Conservation (phyloP, 1,140 invertebrate genomes). For the Chironomus tepperi region DNA sequence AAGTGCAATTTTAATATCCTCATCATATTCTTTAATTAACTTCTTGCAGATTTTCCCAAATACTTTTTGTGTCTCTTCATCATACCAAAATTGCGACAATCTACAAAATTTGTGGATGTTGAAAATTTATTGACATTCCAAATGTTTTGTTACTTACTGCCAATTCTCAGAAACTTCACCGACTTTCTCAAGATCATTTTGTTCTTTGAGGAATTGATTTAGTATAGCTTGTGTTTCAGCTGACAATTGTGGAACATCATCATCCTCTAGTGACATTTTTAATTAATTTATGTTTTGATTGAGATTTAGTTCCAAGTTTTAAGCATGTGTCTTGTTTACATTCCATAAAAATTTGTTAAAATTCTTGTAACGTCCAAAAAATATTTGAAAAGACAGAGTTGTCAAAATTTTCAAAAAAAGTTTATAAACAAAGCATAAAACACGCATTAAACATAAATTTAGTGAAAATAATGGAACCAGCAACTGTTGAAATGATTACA, state of each 20-base stretch:
- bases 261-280: not conserved
- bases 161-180: not conserved
- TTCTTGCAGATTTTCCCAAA: not conserved
- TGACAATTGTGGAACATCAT: not conserved
- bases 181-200: not conserved
- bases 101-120: not conserved
- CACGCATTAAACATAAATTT: too few species aligned
- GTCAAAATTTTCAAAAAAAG: too few species aligned
- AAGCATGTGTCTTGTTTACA: too few species aligned
- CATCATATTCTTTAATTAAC: conserved; percentile 29
- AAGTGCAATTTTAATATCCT: conserved; percentile 64
- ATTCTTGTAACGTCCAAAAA: too few species aligned
- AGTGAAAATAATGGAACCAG: too few species aligned
- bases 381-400: too few species aligned
- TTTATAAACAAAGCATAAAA: too few species aligned
- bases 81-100: not conserved
- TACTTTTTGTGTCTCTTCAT: not conserved
- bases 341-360: too few species aligned
- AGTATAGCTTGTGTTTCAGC: not conserved
- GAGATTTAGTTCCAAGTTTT: too few species aligned
- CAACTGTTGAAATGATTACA: too few species aligned
- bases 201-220: not conserved
- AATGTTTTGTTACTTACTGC: not conserved
- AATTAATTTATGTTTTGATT: too few species aligned
- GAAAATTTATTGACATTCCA: too few species aligned